Conservation (phyloP, 2,797 vertebrate species). For the Smutsia temminckii region DNA sequence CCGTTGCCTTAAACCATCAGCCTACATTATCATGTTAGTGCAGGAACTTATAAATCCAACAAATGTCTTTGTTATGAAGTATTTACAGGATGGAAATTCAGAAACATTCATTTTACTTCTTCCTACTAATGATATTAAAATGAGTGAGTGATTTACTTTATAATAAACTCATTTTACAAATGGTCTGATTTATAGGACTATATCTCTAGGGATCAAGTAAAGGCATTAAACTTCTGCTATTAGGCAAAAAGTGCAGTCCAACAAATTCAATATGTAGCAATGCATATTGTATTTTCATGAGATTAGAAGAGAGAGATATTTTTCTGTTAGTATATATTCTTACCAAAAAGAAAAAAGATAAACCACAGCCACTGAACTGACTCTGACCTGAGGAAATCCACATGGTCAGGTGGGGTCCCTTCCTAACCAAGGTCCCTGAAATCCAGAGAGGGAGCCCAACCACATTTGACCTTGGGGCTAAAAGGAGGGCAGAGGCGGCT, state of each 20-base stretch:
- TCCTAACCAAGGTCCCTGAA: neutral
- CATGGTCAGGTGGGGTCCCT: neutral
- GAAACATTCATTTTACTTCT: neutral
- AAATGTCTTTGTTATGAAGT: neutral
- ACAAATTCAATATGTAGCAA: neutral
- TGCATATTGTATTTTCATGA: neutral
- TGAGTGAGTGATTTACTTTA: neutral
- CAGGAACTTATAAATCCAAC: neutral
- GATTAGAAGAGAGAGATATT: neutral
- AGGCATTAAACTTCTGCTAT: neutral
- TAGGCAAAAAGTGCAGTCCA: neutral
- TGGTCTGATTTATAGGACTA: neutral
- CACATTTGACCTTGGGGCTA: neutral
- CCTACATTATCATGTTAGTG: neutral
- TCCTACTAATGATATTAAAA: neutral
- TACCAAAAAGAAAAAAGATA: neutral
- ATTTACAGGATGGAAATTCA: neutral
- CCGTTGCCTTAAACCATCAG: neutral
- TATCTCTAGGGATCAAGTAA: neutral
- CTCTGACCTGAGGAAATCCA: neutral
- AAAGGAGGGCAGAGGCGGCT: no score
- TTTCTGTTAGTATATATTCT: neutral
- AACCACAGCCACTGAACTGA: accelerated
- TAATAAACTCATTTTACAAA: neutral
- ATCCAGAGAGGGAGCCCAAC: neutral